These are phyloP conservation scores for Chrosomus eos DNA, from an alignment of 2,797 vertebrate genomes.

Conservation along the genomic window DNA sequence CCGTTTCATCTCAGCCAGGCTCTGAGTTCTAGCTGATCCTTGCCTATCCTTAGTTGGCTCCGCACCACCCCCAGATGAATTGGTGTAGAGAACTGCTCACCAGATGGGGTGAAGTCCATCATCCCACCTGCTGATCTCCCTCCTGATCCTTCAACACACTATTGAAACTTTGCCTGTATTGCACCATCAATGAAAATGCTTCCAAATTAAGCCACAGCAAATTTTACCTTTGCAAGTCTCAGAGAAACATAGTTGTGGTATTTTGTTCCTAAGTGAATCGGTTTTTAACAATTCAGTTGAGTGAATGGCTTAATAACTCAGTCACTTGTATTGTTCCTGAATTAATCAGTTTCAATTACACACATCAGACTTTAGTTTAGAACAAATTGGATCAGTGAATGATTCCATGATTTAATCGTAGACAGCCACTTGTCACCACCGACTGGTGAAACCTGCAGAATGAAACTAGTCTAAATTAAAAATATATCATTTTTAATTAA, in stretches of 20 bases:
- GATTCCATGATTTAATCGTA: not conserved
- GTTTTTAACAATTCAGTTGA: not conserved
- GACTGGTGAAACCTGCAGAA: not conserved
- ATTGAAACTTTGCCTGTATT: not conserved
- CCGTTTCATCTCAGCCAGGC: not conserved
- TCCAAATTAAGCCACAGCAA: not conserved
- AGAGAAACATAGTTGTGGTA: not conserved
- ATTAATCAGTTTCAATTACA: not conserved
- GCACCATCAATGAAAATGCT: not conserved
- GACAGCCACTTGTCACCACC: not conserved
- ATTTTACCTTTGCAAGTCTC: not conserved
- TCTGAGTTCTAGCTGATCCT: conserved; percentile 14
- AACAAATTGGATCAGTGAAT: not conserved
- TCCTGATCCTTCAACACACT: not conserved
- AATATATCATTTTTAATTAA: no score
- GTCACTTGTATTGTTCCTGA: not conserved
- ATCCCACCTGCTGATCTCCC: not conserved
- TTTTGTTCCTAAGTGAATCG: not conserved
- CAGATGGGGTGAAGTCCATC: conserved; percentile 35
- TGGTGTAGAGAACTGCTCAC: not conserved
- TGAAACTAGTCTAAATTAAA: not conserved
- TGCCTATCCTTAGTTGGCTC: not conserved
- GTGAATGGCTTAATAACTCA: not conserved
- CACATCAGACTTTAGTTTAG: not conserved
- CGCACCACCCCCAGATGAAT: not conserved